Conservation (phyloP, 2,888 invertebrate species). For the Phaonia tiefii region DNA sequence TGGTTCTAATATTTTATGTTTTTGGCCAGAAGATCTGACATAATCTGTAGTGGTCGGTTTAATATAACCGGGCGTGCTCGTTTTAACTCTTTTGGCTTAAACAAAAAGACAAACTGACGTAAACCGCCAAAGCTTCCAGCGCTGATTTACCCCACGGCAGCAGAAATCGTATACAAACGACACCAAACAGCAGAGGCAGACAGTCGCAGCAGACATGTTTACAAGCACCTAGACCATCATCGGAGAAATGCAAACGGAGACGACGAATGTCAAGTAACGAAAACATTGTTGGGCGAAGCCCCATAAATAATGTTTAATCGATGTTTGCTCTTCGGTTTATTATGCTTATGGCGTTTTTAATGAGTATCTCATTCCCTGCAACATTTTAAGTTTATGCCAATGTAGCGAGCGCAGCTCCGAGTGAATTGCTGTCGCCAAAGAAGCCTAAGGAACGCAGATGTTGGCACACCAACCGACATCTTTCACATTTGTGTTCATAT, state of each 20-base stretch:
- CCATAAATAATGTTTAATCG: conserved; percentile 81
- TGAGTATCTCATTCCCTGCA: conserved; percentile 78
- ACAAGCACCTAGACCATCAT: conserved; percentile 13
- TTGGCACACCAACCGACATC: conserved; percentile 32
- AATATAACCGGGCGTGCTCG: too few relatives aligned
- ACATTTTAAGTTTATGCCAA: conserved; percentile 77
- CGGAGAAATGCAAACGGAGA: conserved; percentile 40
- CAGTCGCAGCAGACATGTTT: not conserved
- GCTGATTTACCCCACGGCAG: too few relatives aligned
- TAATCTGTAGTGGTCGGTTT: too few relatives aligned
- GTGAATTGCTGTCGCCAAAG: conserved; percentile 55
- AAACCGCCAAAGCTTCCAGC: too few relatives aligned
- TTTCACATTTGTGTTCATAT: not conserved
- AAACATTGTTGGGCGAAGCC: conserved; percentile 75
- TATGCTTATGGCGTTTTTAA: conserved; percentile 81
- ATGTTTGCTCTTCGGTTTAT: conserved; percentile 81
- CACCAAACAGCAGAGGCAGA: too few relatives aligned
- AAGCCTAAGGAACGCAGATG: conserved; percentile 68
- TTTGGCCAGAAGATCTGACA: too few relatives aligned
- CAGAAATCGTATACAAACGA: too few relatives aligned
- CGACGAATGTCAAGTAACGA: conserved; percentile 52
- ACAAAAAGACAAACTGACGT: too few relatives aligned
- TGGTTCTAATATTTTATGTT: too few relatives aligned
- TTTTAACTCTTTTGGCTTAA: too few relatives aligned
- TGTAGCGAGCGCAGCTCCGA: conserved; percentile 64